A percentile compares a stretch with the other conserved stretches of the same genome.
phyloP scores from a whole-genome alignment of 2,888 invertebrate genomes.

The Hirtodrosophila cameraria region DNA sequence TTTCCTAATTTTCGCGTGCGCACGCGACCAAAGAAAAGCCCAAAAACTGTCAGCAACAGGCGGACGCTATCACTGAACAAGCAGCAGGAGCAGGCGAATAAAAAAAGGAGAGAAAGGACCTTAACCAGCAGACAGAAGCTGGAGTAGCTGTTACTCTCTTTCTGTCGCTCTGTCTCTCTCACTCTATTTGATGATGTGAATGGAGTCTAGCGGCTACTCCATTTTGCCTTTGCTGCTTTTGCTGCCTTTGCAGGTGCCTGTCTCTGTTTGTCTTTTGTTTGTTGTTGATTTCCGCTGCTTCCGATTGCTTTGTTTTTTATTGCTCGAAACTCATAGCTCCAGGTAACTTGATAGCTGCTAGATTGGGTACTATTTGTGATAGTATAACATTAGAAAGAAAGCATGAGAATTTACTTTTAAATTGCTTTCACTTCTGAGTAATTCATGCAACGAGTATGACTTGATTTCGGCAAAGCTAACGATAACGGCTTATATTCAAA shows the following conservation, averaged over 20 bases:
- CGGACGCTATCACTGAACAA: constrained; percentile 45
- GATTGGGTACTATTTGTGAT: constrained; percentile 5
- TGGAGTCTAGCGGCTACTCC: constrained; percentile 53
- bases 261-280: constrained; percentile 61
- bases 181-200: constrained; percentile 44
- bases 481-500: no score
- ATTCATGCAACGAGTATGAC: neutral
- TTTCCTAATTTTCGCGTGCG: constrained; percentile 73
- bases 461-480: no score
- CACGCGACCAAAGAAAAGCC: constrained; percentile 67
- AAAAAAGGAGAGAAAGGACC: neutral
- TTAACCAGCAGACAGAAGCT: neutral
- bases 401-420: constrained; percentile 18
- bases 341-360: constrained; percentile 35
- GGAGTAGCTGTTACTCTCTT: no score
- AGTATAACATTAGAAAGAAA: constrained; percentile 17
- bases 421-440: constrained; percentile 3
- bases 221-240: constrained; percentile 8
- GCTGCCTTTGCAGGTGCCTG: constrained; percentile 28
- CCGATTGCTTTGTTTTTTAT: constrained; percentile 75
- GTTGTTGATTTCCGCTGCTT: constrained; percentile 74
- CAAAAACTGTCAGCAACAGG: constrained; percentile 74
- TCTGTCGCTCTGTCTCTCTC: no score
- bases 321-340: constrained; percentile 50
- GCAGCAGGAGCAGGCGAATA: constrained; percentile 24